Evolutionary conservation across 35 echinoderm and acorn worm genomes (phyloP), one percentile per base, ranked within the genome.

Genomic region (Anneissia japonica): DNA sequence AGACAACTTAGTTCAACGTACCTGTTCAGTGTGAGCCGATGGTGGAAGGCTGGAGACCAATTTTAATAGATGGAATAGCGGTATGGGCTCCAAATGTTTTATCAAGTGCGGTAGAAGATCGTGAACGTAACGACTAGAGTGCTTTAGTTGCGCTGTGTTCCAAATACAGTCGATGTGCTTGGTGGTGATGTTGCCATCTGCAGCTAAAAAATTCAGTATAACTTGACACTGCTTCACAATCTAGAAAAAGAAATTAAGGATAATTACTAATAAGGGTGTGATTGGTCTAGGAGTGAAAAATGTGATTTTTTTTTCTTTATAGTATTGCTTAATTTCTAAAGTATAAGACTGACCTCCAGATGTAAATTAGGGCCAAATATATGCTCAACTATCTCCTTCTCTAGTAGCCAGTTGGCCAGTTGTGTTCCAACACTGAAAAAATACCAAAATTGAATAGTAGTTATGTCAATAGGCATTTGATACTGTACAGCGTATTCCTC

Each of bases 311-410:
- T 75, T 32, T 75, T 75, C 73, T 75, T 75, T 75, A 75, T 9
- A 75, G 26, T 10, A n/a, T 9, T 9, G 7, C 5, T 75, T 10
- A 32, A 75, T 10, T n/a, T 5, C 73, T 75, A 30, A 75, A 33
- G 21, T 7, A 10, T 6, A 3, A 28, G 5, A 82, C 75, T 84
- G 46, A 94, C 92, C 92, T 94, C 92, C 12, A 94, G 72, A 87
- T 93, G 92, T 45, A 94, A 90, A 45, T 94, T 93, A 32, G 92
- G 92, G 34, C 92, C 88, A 94, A 94, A 94, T 38, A 94, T 90
- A 81, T 90, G 88, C 32, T 94, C 88, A 7, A 94, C 85, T 21
- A 94, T 84, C 45, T 94, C 88, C 30, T 90, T 90, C 30, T 94
- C 92, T 0, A 94, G 82, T 13, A 90, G 79, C 92, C 92, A 94